Conservation (phyloP, 2,113 vertebrate genomes). For the Oplegnathus fasciatus region DNA sequence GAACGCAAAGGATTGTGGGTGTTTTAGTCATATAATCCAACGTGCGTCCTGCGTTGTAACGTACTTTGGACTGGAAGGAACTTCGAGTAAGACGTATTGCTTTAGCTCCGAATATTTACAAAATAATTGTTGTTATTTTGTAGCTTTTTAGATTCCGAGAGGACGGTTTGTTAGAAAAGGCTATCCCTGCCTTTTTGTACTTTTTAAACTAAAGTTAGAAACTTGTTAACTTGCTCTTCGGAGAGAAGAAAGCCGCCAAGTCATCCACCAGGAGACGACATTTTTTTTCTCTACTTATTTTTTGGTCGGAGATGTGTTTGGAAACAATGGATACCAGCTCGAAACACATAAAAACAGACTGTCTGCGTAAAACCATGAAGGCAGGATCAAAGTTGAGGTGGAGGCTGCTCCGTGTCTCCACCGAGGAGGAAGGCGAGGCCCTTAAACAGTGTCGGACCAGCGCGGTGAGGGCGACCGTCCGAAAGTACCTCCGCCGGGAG, state of each 20-base stretch:
- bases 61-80: accelerated
- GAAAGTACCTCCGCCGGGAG: constrained; percentile 20
- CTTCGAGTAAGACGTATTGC: accelerated
- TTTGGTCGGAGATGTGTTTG: constrained; percentile 63
- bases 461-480: background rate
- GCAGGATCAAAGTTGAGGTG: background rate
- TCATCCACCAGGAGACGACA: background rate
- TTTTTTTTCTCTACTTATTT: background rate
- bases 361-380: constrained; percentile 1
- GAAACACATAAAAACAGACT: background rate
- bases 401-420: constrained; percentile 15
- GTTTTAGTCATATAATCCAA: background rate
- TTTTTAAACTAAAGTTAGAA: background rate
- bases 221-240: background rate
- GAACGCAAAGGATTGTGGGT: constrained; percentile 57
- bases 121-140: accelerated
- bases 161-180: accelerated
- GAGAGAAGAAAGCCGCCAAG: background rate
- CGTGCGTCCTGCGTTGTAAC: background rate
- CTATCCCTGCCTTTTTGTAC: accelerated
- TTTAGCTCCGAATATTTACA: background rate
- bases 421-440: background rate
- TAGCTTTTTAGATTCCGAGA: accelerated
- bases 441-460: background rate
- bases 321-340: constrained; percentile 53